Conservation (phyloP, 2,113 vertebrate species). For the Pseudorhombus dupliciocellatus region DNA sequence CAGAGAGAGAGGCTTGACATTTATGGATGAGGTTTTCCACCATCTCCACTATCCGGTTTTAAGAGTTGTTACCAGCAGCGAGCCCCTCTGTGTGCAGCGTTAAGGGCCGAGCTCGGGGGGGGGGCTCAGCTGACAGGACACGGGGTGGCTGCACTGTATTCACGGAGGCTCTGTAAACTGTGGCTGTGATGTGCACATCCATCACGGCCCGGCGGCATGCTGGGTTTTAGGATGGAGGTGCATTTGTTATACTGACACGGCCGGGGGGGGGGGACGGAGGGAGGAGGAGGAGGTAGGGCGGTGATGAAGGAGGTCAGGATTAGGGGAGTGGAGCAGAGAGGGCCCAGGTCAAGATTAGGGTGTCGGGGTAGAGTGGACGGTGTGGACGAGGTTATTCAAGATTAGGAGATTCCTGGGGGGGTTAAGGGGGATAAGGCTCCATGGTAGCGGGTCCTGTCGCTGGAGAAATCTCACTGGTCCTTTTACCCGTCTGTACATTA, state of each 20-base stretch:
- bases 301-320: constrained; percentile 36
- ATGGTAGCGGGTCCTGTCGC: constrained; percentile 44
- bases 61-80: constrained; percentile 57
- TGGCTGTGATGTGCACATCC: constrained; percentile 73
- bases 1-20: constrained; percentile 59
- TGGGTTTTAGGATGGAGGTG: constrained; percentile 51
- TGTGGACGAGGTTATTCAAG: constrained; percentile 40
- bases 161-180: constrained; percentile 65
- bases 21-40: constrained; percentile 75
- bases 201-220: constrained; percentile 65
- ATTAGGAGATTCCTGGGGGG: constrained; percentile 58
- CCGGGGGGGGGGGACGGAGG: background rate
- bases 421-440: constrained; percentile 48
- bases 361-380: constrained; percentile 53
- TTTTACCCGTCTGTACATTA: constrained; percentile 41
- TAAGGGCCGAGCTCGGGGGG: constrained; percentile 41
- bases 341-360: constrained; percentile 68
- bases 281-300: background rate
- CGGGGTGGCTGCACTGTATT: constrained; percentile 64
- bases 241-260: constrained; percentile 71
- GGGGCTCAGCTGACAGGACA: constrained; percentile 57
- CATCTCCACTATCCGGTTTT: constrained; percentile 71
- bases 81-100: constrained; percentile 50
- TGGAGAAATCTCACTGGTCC: constrained; percentile 48
- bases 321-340: constrained; percentile 43